These are phyloP conservation scores for Bos taurus DNA, from an alignment of 2,113 vertebrate species.

Conservation along the genomic window ARS-UCD2.0 NC_037339.1:25730501-25731000, in stretches of 20 bases:
- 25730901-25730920: neutral
- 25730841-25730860: neutral
- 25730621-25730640: fast-evolving
- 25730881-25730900: neutral
- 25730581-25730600: neutral
- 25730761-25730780: neutral
- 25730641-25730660: neutral
- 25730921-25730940: neutral
- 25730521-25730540: conserved; percentile 17
- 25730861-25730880: neutral
- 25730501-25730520: conserved; percentile 34
- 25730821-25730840: neutral
- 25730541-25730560: neutral
- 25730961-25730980: neutral
- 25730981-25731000: neutral
- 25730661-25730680: neutral
- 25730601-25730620: neutral
- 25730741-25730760: neutral
- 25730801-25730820: neutral
- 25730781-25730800: neutral
- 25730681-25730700: neutral
- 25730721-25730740: neutral
- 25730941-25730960: neutral
- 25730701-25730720: neutral
- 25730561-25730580: neutral